These are phyloP conservation scores for Ecliptopera silaceata DNA, from an alignment of 2,888 invertebrate species.

Conservation along the genomic window DNA sequence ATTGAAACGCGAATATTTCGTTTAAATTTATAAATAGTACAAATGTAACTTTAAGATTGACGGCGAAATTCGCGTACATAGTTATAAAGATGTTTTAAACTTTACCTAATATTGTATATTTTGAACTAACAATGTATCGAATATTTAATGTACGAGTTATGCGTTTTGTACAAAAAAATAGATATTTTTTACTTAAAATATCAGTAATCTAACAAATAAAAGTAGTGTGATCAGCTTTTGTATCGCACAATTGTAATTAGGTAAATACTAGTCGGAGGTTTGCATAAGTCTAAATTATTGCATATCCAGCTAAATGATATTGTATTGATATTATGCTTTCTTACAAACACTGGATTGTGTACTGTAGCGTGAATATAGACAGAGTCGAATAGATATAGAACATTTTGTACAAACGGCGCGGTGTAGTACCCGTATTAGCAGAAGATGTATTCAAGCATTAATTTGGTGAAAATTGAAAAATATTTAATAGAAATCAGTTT, in stretches of 20 bases:
- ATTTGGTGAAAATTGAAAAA: not conserved
- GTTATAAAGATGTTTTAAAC: conserved; percentile 46
- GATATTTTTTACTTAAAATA: conserved; percentile 72
- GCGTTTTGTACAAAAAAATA: conserved; percentile 73
- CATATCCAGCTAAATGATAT: conserved; percentile 63
- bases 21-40: conserved; percentile 77
- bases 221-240: conserved; percentile 66
- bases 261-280: conserved; percentile 68
- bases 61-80: conserved; percentile 38
- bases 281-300: conserved; percentile 53
- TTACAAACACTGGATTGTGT: conserved; percentile 54
- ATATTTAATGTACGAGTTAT: conserved; percentile 49
- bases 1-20: conserved; percentile 48
- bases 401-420: not conserved
- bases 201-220: conserved; percentile 40
- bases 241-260: conserved; percentile 65
- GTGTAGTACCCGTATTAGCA: not conserved
- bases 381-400: not conserved
- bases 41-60: conserved; percentile 72
- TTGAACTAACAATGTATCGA: conserved; percentile 58
- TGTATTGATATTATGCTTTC: conserved; percentile 63
- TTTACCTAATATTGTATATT: conserved; percentile 40
- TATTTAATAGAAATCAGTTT: not conserved
- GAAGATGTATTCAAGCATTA: not conserved
- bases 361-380: not conserved